phyloP scores from a whole-genome alignment of 2,113 vertebrate genomes.

The Lagopus leucura region DNA sequence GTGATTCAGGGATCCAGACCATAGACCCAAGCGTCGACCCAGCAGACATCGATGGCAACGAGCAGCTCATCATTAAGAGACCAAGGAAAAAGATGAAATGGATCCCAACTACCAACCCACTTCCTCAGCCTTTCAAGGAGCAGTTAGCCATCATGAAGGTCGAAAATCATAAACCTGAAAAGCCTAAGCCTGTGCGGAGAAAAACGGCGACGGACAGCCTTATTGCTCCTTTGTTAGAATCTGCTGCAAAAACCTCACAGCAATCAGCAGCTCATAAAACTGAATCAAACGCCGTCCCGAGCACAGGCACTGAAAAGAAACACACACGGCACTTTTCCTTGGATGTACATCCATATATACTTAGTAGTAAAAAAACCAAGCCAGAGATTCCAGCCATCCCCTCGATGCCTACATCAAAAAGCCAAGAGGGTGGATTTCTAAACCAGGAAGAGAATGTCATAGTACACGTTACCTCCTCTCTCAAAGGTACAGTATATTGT shows the following conservation, averaged over 20 bases:
- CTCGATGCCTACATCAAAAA: constrained; percentile 84
- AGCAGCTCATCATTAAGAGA: constrained; percentile 91
- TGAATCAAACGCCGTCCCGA: constrained; percentile 45
- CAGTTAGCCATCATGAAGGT: constrained; percentile 88
- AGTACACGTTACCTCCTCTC: constrained; percentile 69
- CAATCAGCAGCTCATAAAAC: constrained; percentile 79
- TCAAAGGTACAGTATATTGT: constrained; percentile 78
- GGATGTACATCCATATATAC: constrained; percentile 96
- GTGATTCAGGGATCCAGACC: constrained; percentile 92
- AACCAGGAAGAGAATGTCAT: constrained; percentile 77
- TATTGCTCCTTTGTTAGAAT: constrained; percentile 90
- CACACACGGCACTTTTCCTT: constrained; percentile 94
- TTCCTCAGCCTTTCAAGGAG: constrained; percentile 97
- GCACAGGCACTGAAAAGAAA: constrained; percentile 86
- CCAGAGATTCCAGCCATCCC: constrained; percentile 78
- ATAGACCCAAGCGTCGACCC: constrained; percentile 91
- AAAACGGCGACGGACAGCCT: constrained; percentile 90
- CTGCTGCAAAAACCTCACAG: constrained; percentile 84
- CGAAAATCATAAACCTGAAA: constrained; percentile 93
- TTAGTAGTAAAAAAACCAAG: constrained; percentile 91
- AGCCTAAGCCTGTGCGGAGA: constrained; percentile 90
- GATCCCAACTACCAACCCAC: constrained; percentile 91
- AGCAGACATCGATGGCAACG: constrained; percentile 85
- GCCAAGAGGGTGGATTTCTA: constrained; percentile 87
- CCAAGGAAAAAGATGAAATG: constrained; percentile 97